phyloP scores from a whole-genome alignment of 2,888 invertebrate genomes.

The Syrista parreyssii region DNA sequence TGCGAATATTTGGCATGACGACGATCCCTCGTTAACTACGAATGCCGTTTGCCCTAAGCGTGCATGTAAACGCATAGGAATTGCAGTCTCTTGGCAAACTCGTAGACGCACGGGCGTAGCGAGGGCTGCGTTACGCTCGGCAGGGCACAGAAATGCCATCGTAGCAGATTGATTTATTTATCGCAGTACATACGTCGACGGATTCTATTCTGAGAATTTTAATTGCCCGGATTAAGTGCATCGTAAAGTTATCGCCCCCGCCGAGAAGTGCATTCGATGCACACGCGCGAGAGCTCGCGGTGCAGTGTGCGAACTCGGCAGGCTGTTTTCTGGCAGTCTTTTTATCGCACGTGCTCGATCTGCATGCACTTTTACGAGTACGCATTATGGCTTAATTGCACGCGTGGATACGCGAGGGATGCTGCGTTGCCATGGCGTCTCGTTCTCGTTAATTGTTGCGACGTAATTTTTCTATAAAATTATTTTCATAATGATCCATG shows the following conservation, averaged over 20 bases:
- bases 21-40: not conserved
- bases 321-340: not conserved
- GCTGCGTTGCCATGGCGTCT: too few relatives aligned
- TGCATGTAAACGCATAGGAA: not conserved
- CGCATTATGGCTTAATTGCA: not conserved
- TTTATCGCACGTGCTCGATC: not conserved
- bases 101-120: not conserved
- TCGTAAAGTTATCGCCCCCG: constrained; percentile 12
- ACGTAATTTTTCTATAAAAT: too few relatives aligned
- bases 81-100: not conserved
- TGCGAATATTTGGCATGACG: not conserved
- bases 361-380: not conserved
- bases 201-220: constrained; percentile 34
- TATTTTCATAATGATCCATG: too few relatives aligned
- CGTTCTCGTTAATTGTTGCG: too few relatives aligned
- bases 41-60: not conserved
- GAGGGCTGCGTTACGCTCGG: constrained; percentile 38
- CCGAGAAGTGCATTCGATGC: not conserved
- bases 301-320: not conserved
- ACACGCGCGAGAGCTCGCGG: too few relatives aligned
- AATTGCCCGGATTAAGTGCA: constrained; percentile 27
- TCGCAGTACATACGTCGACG: constrained; percentile 29
- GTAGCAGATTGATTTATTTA: constrained; percentile 52
- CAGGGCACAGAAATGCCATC: constrained; percentile 44
- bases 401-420: too few relatives aligned